Evolutionary conservation across 2,888 invertebrate genomes (phyloP).

Genomic region (Eupithecia vulgata): DNA sequence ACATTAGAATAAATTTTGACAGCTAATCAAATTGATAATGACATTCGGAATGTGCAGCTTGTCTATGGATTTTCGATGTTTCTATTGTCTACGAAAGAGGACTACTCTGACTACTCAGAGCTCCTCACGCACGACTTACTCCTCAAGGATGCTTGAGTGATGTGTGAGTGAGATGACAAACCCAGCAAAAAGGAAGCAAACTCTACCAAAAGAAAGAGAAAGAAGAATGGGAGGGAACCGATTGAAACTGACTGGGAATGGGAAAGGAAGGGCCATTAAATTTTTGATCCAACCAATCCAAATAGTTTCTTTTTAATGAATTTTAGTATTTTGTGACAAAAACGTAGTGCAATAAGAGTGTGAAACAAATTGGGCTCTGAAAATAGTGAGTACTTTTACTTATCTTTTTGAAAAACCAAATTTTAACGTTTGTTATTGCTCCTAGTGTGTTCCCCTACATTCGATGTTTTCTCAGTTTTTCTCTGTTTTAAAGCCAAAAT

Average conservation of each 20-base stretch:
- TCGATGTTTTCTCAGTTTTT: slow-evolving; percentile 37
- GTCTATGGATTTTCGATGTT: slow-evolving; percentile 13
- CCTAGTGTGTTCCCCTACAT: slow-evolving; percentile 24
- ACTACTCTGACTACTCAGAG: too few species aligned
- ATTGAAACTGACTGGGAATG: neutral
- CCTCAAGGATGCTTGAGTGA: slow-evolving; percentile 7
- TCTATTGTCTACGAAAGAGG: neutral
- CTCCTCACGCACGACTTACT: too few species aligned
- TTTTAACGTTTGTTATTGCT: slow-evolving; percentile 24
- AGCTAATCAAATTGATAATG: neutral
- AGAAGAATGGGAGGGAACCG: slow-evolving; percentile 29
- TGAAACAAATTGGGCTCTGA: slow-evolving; percentile 15
- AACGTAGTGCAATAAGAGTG: slow-evolving; percentile 32
- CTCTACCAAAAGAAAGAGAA: neutral
- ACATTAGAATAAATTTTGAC: neutral
- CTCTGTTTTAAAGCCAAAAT: neutral
- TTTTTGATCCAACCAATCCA: slow-evolving; percentile 41
- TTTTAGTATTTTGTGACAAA: slow-evolving; percentile 37
- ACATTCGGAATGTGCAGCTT: neutral
- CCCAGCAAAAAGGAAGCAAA: neutral
- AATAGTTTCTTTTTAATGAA: slow-evolving; percentile 39
- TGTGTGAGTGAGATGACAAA: neutral
- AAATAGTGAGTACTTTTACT: slow-evolving; percentile 32
- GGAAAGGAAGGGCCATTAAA: slow-evolving; percentile 60
- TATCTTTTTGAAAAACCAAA: neutral